phyloP scores from a whole-genome alignment of 2,797 vertebrate genomes.

The Pseudochirops corinnae region DNA sequence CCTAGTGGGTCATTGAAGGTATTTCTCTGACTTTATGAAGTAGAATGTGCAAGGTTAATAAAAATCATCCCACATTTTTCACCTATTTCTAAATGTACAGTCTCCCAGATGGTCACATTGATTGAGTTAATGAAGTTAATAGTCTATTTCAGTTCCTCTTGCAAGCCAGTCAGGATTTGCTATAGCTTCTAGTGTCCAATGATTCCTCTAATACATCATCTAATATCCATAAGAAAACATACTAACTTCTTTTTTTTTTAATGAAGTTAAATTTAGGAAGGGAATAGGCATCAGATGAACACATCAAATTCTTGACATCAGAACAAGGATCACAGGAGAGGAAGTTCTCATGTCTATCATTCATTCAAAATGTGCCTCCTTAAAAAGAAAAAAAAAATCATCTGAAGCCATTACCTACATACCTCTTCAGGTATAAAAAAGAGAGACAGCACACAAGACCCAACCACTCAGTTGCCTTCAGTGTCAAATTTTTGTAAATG shows the following conservation, averaged over 20 bases:
- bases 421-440: not conserved
- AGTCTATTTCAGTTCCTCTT: conserved; percentile 54
- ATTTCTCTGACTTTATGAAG: conserved; percentile 72
- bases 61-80: conserved; percentile 72
- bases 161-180: conserved; percentile 54
- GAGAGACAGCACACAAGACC: not conserved
- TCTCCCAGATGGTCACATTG: conserved; percentile 73
- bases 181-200: conserved; percentile 39
- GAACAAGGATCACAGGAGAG: not conserved
- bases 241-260: too few relatives aligned
- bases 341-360: not conserved
- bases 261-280: not conserved
- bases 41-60: conserved; percentile 64
- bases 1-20: conserved; percentile 62
- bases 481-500: conserved; percentile 31
- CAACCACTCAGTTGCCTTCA: conserved; percentile 31
- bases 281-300: not conserved
- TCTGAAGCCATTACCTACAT: not conserved
- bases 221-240: not conserved
- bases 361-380: rapidly evolving
- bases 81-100: conserved; percentile 73
- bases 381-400: not conserved
- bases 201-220: conserved; percentile 64
- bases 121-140: conserved; percentile 69
- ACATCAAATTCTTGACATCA: not conserved